Percentiles rank a stretch among this genome's conserved stretches.
Conservation (phyloP, 2,888 invertebrate species). For the Scaptomyza reducta region DNA sequence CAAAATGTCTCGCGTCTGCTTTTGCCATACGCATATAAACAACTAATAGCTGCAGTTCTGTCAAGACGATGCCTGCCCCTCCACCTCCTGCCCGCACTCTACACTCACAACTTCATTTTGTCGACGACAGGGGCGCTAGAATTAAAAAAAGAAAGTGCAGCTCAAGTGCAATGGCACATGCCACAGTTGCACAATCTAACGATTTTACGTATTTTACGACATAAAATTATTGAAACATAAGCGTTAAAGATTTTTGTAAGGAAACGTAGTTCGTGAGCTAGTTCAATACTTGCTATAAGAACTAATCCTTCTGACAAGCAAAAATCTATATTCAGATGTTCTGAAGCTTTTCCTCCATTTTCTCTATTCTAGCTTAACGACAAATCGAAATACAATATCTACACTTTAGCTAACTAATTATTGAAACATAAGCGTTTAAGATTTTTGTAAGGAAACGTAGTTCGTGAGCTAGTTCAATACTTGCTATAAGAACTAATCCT, state of each 20-base stretch:
- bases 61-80: conserved; percentile 46
- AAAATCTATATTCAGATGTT: no score
- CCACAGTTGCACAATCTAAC: conserved; percentile 5
- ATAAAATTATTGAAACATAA: no score
- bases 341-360: no score
- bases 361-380: background rate
- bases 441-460: no score
- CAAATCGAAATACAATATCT: background rate
- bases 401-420: background rate
- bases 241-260: no score
- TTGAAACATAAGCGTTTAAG: no score
- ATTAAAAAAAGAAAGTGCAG: conserved; percentile 32
- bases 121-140: conserved; percentile 16
- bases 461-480: no score
- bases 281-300: no score
- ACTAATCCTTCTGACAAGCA: no score
- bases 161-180: conserved; percentile 55
- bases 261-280: no score
- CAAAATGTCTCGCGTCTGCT: conserved; percentile 32
- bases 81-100: background rate
- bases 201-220: no score
- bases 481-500: no score
- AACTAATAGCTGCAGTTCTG: conserved; percentile 69
- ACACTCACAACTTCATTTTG: conserved; percentile 47
- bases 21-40: conserved; percentile 64